Percentiles rank a stretch among this genome's conserved stretches.
These are phyloP conservation scores for Amblyornis subalaris DNA, from an alignment of 2,113 vertebrate genomes.

Conservation along the genomic window DNA sequence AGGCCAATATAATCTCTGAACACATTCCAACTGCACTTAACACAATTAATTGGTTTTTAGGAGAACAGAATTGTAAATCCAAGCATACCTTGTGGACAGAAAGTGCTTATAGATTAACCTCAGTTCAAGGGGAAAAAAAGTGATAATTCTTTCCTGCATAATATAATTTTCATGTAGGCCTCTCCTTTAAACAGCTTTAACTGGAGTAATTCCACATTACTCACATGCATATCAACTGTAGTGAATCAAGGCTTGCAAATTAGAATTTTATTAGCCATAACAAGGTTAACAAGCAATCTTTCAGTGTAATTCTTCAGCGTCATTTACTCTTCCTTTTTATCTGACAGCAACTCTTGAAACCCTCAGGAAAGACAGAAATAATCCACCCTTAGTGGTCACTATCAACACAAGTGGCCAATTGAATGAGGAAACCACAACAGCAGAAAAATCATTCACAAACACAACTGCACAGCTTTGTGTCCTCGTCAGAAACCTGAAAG, in stretches of 20 bases:
- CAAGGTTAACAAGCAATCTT: not conserved
- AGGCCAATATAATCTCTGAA: not conserved
- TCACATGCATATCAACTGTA: not conserved
- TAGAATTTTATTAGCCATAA: not conserved
- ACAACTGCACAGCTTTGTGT: not conserved
- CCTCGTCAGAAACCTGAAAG: not conserved
- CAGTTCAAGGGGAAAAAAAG: not conserved
- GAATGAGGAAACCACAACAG: not conserved
- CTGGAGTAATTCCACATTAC: not conserved
- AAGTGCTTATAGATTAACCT: not conserved
- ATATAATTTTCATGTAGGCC: not conserved
- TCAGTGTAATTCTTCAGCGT: not conserved
- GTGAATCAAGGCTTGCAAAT: not conserved
- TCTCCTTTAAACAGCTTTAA: not conserved
- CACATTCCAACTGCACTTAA: not conserved
- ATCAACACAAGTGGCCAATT: not conserved
- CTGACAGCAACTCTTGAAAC: not conserved
- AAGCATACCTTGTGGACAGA: not conserved
- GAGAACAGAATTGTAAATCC: not conserved
- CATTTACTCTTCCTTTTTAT: not conserved
- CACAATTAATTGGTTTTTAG: not conserved
- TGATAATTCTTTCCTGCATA: not conserved
- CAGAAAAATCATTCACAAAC: not conserved
- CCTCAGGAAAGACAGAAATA: not conserved
- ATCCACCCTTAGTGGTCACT: not conserved